Conservation (phyloP, 2,113 vertebrate species). For the Pelusios castaneus region DNA sequence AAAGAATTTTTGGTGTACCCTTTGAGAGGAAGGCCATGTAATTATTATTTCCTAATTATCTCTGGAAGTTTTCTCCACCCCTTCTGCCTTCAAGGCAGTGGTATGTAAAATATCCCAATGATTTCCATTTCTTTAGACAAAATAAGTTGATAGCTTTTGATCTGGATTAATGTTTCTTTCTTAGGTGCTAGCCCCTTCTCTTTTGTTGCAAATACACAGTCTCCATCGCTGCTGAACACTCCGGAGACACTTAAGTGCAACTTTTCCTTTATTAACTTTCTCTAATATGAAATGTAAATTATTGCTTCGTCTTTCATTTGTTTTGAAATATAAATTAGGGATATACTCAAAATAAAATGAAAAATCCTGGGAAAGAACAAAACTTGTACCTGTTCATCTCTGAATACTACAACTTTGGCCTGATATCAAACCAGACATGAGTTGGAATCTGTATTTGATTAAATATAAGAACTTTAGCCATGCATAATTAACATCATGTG, state of each 20-base stretch:
- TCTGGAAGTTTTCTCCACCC: not conserved
- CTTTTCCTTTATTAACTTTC: not conserved
- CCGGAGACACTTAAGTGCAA: not conserved
- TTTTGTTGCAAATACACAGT: not conserved
- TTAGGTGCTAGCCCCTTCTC: not conserved
- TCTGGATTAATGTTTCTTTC: conserved; percentile 6
- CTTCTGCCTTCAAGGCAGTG: not conserved
- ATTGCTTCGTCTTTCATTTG: not conserved
- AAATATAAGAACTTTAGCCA: conserved; percentile 27
- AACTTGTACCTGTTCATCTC: not conserved
- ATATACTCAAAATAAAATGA: not conserved
- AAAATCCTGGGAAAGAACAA: not conserved
- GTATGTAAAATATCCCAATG: not conserved
- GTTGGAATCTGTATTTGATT: conserved; percentile 34
- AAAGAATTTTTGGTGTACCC: not conserved
- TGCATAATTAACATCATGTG: not conserved
- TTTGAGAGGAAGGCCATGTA: not conserved
- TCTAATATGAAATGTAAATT: not conserved
- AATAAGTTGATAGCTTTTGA: not conserved
- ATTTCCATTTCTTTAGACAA: not conserved
- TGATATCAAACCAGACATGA: not conserved
- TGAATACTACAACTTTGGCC: not conserved
- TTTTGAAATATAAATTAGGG: not conserved
- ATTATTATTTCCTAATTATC: not conserved
- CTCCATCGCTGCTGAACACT: not conserved